These are phyloP conservation scores for Hippocampus zosterae DNA, from an alignment of 2,113 vertebrate genomes.

Conservation along the genomic window DNA sequence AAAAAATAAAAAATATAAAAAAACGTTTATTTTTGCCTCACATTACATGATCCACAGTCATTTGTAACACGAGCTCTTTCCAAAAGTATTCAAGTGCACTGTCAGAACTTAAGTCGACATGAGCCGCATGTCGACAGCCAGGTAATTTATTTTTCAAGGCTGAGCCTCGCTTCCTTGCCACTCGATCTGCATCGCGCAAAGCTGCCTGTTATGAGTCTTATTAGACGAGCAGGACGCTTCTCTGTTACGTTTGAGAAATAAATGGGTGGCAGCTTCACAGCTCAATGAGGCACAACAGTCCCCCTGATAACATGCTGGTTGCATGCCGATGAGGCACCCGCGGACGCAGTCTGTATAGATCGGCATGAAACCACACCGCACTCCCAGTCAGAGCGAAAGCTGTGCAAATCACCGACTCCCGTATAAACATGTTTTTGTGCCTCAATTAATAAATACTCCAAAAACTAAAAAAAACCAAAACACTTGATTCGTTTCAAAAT, in stretches of 20 bases:
- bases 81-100: constrained; percentile 12
- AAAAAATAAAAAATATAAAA: too few relatives aligned
- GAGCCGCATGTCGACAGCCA: constrained; percentile 9
- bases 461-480: neutral
- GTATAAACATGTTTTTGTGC: neutral
- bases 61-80: constrained; percentile 19
- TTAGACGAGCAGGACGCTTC: constrained; percentile 42
- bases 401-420: neutral
- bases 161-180: constrained; percentile 9
- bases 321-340: constrained; percentile 55
- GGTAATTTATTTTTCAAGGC: constrained; percentile 16
- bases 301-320: constrained; percentile 65
- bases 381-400: neutral
- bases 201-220: constrained; percentile 39
- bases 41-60: constrained; percentile 13
- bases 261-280: constrained; percentile 57
- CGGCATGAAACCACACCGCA: neutral
- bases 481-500: neutral
- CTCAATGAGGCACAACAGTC: constrained; percentile 63
- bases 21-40: constrained; percentile 23
- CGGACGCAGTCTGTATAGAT: neutral
- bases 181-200: constrained; percentile 34
- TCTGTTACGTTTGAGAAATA: constrained; percentile 54
- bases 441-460: neutral
- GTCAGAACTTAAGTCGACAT: constrained; percentile 7